Evolutionary conservation across 2,113 vertebrate genomes (phyloP).

Genomic region (Chaetops frenatus): DNA sequence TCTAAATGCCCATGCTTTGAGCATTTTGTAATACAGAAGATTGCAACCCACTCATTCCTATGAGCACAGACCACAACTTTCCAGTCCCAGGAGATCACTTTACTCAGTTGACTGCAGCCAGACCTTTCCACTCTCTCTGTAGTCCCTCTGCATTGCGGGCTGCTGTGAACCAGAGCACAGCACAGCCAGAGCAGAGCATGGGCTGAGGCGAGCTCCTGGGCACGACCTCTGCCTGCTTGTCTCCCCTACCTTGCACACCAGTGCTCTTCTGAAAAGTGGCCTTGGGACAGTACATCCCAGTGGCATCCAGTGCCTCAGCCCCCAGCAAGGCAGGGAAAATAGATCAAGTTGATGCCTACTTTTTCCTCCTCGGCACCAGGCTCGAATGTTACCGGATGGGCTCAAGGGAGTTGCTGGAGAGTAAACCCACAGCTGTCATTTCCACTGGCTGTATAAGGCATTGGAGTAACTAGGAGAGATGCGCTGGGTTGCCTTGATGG

Average conservation of each 20-base stretch:
- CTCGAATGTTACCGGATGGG: rapidly evolving
- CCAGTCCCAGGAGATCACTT: neutral
- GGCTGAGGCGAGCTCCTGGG: neutral
- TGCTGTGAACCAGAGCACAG: neutral
- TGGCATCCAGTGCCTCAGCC: neutral
- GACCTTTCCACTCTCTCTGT: neutral
- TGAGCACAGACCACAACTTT: neutral
- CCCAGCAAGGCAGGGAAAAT: neutral
- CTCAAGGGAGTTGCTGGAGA: neutral
- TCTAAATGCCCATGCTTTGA: neutral
- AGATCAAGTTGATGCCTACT: neutral
- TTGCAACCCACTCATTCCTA: neutral
- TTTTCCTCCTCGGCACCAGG: neutral
- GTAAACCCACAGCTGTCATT: neutral
- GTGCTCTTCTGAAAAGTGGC: neutral
- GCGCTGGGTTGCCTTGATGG: neutral
- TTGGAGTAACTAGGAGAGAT: neutral
- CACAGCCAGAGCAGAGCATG: neutral
- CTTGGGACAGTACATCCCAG: rapidly evolving
- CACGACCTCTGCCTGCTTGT: neutral
- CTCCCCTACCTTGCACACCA: neutral
- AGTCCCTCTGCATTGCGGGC: rapidly evolving
- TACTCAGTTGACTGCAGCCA: neutral
- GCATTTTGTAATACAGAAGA: neutral
- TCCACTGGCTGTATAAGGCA: neutral